Conservation (phyloP, 1,140 invertebrate species). For the Drosophila ogumai region DNA sequence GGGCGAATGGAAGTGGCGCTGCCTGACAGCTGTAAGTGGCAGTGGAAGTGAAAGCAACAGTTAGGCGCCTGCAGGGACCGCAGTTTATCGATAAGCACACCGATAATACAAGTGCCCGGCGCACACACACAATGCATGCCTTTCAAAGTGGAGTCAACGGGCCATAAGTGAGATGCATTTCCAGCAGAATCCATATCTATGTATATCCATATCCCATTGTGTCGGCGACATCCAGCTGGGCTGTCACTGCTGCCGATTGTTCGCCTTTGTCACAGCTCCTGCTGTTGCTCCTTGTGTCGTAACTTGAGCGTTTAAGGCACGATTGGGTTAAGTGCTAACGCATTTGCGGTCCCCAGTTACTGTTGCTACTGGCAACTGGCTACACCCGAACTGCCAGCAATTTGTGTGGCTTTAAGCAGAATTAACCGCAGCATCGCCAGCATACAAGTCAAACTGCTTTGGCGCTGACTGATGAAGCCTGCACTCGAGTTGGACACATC, state of each 20-base stretch:
- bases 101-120: conserved; percentile 50
- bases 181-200: conserved; percentile 20
- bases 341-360: conserved; percentile 45
- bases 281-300: neutral
- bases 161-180: conserved; percentile 61
- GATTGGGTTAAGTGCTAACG: conserved; percentile 71
- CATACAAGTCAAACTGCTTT: conserved; percentile 8
- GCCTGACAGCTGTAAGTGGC: neutral
- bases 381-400: conserved; percentile 15
- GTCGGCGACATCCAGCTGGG: conserved; percentile 38
- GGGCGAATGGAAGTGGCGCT: neutral
- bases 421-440: conserved; percentile 49
- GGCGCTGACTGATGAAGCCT: conserved; percentile 49
- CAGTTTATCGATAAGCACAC: conserved; percentile 58
- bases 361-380: conserved; percentile 10
- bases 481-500: conserved; percentile 29
- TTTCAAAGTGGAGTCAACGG: conserved; percentile 55
- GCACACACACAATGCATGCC: conserved; percentile 24
- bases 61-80: conserved; percentile 36
- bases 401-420: conserved; percentile 46
- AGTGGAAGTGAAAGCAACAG: conserved; percentile 59
- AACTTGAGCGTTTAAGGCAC: conserved; percentile 70
- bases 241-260: conserved; percentile 44
- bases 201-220: conserved; percentile 60
- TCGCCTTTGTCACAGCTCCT: conserved; percentile 26